Evolutionary conservation across 2,888 invertebrate species (phyloP), one percentile per base, ranked within the genome.

Genomic region (Autographa pulchrina): DNA sequence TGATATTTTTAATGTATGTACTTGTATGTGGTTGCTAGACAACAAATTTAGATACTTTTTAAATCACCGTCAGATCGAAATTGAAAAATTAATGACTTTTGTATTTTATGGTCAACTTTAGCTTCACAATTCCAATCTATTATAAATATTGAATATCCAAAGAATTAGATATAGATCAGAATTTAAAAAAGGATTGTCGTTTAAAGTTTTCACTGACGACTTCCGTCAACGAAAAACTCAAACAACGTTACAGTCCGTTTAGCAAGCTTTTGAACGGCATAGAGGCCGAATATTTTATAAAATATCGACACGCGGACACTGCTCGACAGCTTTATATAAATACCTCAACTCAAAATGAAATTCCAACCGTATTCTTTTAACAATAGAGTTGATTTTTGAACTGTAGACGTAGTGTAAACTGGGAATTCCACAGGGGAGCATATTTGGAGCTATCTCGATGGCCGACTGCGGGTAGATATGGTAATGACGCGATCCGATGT

Each of bases 401-500:
- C 32, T 56, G 31, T 13, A 8, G 18, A 13, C 14, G 68, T 58
- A 6, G 62, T 38, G 20, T 35, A 35, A 52, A 38, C 41, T 41
- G 20, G 32, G 62, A 58, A 58, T 58, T 56, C 56, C 38, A 16
- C 25, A n/a, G 14, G 58, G 62, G 58, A 63, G 20, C 62, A 70
- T 72, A 65, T 74, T 69, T 41, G 69, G 56, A 54, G 69, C 74
- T 73, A 71, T 76, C 68, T 72, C 70, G 60, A 58, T 13, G 18
- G 41, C 56, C 48, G 61, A 62, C 43, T 63, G 63, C 69, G 68
- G 65, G 70, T 77, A 77, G 80, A 81, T 83, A 83, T 76, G 81
- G 78, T 81, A 81, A 83, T 78, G 81, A 77, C 74, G 71, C 56
- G 65, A 72, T 43, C 48, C 69, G 72, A 76, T 56, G 54, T 56